Base-by-base conservation (phyloP, 92 coral and sea anemone species). In the Phenganax stokvisi region DNA sequence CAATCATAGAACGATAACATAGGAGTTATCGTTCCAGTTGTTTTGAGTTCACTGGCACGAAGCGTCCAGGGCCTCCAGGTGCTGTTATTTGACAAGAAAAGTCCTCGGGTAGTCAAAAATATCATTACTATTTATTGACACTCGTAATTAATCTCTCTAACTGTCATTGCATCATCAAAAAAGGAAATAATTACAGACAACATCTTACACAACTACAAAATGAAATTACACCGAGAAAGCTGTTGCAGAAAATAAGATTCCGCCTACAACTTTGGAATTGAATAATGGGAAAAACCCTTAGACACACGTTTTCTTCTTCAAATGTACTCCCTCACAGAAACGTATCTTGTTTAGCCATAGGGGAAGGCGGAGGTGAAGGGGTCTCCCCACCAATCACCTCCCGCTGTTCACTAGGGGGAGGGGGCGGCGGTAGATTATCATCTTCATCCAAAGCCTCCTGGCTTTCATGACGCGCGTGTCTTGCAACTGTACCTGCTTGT, bases 301-400 rank as follows among this genome's bases (percentile, higher is more conserved):
- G 47, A 5, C 47, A 37, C 47, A 37, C 47, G 47, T 37, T 37
- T 37, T 1, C 47, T 37, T 37, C 5, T 37, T 61, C 28, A 61
- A 61, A 61, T 61, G n/a, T 7, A 3, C 67, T 25, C 67, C 62
- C 15, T 78, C 54, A 78, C 56, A 78, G 68, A 17, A 78, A 78
- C 12, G 82, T 78, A 31, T 78, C 82, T 78, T 78, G 58, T 20
- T 78, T 78, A 11, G 28, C 29, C 16, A 63, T 67, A 6, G 82
- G 82, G 13, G 82, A 61, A 1, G 1, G 60, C 8, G 82, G 82
- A 61, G 82, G 72, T 12, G 82, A 63, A 12, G 71, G 82, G 47
- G 67, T 20, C 58, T 78, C 82, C 30, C 82, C 82, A 9, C 82
- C 82, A 20, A 78, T 63, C 29, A 78, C 82, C 82, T 78, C 82